A percentile compares a stretch with the other conserved stretches of the same genome.
These are phyloP conservation scores for Hybognathus amarus DNA, from an alignment of 2,797 vertebrate genomes.

Conservation along the genomic window DNA sequence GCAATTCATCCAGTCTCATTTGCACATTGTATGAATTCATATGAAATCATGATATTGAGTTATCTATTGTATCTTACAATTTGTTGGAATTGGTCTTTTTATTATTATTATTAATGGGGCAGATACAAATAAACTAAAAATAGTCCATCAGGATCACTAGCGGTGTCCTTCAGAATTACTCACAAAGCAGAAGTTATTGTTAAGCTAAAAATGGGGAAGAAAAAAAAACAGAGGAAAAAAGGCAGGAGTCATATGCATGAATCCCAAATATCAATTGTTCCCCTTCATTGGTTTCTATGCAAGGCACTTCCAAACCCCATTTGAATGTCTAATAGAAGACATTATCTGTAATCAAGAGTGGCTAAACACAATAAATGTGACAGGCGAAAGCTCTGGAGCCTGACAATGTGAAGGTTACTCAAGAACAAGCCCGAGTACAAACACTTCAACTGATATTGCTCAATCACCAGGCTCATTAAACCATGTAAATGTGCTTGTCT, in stretches of 20 bases:
- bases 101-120: no score
- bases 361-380: slow-evolving; percentile 59
- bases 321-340: slow-evolving; percentile 48
- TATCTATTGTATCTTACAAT: neutral
- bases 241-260: slow-evolving; percentile 19
- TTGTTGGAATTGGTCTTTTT: neutral
- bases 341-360: slow-evolving; percentile 53
- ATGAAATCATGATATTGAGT: neutral
- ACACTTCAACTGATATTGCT: slow-evolving; percentile 49
- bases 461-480: slow-evolving; percentile 41
- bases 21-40: no score
- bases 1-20: neutral
- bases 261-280: slow-evolving; percentile 58
- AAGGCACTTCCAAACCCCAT: slow-evolving; percentile 46
- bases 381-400: slow-evolving; percentile 54
- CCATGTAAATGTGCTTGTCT: slow-evolving; percentile 45
- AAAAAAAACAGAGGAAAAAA: neutral
- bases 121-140: neutral
- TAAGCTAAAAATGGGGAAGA: neutral
- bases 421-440: slow-evolving; percentile 53
- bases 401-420: slow-evolving; percentile 59
- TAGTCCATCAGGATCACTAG: neutral
- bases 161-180: neutral
- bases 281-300: slow-evolving; percentile 51
- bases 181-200: neutral